phyloP scores from a whole-genome alignment of 2,113 vertebrate species.

The Datnioides undecimradiatus region DNA sequence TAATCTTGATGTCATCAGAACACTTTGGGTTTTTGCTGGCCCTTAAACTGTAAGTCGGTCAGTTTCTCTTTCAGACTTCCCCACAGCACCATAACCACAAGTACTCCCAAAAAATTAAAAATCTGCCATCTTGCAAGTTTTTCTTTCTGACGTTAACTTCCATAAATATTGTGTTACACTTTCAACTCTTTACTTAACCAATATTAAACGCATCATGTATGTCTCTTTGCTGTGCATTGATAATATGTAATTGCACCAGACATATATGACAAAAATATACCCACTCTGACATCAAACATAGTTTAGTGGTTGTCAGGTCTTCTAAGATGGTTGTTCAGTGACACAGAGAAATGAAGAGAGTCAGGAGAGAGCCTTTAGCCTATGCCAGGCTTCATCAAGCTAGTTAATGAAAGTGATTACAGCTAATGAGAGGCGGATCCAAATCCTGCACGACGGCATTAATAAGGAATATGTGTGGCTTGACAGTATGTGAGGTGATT shows the following conservation, averaged over 20 bases:
- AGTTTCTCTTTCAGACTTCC: too few relatives aligned
- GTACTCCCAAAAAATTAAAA: too few relatives aligned
- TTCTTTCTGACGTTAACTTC: not conserved
- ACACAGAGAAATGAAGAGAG: constrained; percentile 8
- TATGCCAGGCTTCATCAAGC: constrained; percentile 45
- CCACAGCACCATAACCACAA: too few relatives aligned
- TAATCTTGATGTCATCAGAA: too few relatives aligned
- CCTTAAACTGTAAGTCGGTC: too few relatives aligned
- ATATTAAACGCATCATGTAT: too few relatives aligned
- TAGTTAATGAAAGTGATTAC: constrained; percentile 57
- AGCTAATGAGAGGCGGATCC: constrained; percentile 38
- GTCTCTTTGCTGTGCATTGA: not conserved
- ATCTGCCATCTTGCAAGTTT: too few relatives aligned
- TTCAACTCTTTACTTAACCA: too few relatives aligned
- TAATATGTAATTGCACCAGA: not conserved
- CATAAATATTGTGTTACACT: not conserved
- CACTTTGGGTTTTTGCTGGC: too few relatives aligned
- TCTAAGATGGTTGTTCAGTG: not conserved
- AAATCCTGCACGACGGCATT: not conserved
- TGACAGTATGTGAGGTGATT: constrained; percentile 21
- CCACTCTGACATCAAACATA: too few relatives aligned
- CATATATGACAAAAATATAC: not conserved
- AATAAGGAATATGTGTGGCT: constrained; percentile 30
- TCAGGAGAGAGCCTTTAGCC: constrained; percentile 34
- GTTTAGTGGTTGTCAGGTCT: too few relatives aligned